A percentile compares a stretch with the other conserved stretches of the same genome.
These are phyloP conservation scores for Ophion ventricosus DNA, from an alignment of 2,888 invertebrate genomes.

Conservation along the genomic window DNA sequence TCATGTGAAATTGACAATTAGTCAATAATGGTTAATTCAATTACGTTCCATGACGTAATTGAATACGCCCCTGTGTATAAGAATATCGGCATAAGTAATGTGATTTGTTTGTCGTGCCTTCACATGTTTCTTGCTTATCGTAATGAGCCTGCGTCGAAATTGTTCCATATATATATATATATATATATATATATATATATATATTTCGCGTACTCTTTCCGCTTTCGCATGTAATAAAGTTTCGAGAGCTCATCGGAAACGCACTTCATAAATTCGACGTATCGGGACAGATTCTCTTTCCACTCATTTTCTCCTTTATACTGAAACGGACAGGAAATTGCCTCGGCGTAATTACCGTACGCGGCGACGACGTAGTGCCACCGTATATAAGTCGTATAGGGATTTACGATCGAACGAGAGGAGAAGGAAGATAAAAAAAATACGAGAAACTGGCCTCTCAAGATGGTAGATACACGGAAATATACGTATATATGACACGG, in stretches of 20 bases:
- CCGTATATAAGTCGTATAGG: slow-evolving; percentile 60
- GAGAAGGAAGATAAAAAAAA: slow-evolving; percentile 45
- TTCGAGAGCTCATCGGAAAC: slow-evolving; percentile 46
- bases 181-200: background rate
- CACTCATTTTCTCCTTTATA: slow-evolving; percentile 37
- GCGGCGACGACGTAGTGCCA: slow-evolving; percentile 51
- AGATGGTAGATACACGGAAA: slow-evolving; percentile 24
- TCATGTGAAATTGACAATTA: too few species aligned
- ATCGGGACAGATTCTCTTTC: background rate
- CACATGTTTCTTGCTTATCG: background rate
- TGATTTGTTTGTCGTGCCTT: too few species aligned
- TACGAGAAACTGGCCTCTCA: slow-evolving; percentile 26
- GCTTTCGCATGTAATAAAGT: slow-evolving; percentile 34
- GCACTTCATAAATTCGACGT: slow-evolving; percentile 48
- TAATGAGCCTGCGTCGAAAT: background rate
- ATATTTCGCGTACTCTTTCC: background rate
- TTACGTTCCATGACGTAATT: too few species aligned
- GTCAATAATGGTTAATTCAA: too few species aligned
- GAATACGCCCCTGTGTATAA: too few species aligned
- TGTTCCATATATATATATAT: background rate
- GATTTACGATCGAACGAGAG: slow-evolving; percentile 64
- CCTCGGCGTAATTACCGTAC: slow-evolving; percentile 64
- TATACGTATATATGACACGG: slow-evolving; percentile 17
- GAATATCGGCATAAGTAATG: too few species aligned
- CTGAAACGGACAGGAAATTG: slow-evolving; percentile 64